Conservation (phyloP, 2,888 invertebrate species). For the Melitaea athalia region DNA sequence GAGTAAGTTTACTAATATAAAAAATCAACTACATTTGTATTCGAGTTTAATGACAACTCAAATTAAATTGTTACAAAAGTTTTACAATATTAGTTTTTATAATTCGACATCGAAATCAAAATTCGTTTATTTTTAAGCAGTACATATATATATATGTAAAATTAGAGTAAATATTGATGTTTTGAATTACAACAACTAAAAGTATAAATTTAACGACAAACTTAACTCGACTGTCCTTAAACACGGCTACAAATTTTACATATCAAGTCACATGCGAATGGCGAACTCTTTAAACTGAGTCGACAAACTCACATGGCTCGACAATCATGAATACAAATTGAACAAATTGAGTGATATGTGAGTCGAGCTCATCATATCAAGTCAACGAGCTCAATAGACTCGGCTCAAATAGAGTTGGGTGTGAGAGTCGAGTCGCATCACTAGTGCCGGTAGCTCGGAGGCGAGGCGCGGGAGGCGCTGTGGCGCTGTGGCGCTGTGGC, state of each 20-base stretch:
- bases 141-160: too few relatives aligned
- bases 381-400: not conserved
- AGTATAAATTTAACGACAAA: too few relatives aligned
- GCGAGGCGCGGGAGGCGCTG: constrained; percentile 15
- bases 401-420: not conserved
- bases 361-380: not conserved
- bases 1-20: not conserved
- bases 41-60: too few relatives aligned
- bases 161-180: too few relatives aligned
- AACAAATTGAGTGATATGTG: not conserved
- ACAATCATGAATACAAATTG: not conserved
- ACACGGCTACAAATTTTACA: not conserved
- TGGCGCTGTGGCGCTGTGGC: constrained; percentile 29
- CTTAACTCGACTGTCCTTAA: not conserved
- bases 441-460: not conserved
- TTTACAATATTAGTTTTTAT: too few relatives aligned
- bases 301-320: not conserved
- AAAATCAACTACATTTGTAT: too few relatives aligned
- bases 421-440: not conserved
- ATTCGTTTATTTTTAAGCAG: too few relatives aligned
- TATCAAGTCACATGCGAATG: too few relatives aligned
- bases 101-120: too few relatives aligned
- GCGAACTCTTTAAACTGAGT: not conserved
- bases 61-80: too few relatives aligned
- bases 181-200: too few relatives aligned